These are phyloP conservation scores for Drosophila mayaguana DNA, from an alignment of 2,888 invertebrate species.

Conservation along the genomic window DNA sequence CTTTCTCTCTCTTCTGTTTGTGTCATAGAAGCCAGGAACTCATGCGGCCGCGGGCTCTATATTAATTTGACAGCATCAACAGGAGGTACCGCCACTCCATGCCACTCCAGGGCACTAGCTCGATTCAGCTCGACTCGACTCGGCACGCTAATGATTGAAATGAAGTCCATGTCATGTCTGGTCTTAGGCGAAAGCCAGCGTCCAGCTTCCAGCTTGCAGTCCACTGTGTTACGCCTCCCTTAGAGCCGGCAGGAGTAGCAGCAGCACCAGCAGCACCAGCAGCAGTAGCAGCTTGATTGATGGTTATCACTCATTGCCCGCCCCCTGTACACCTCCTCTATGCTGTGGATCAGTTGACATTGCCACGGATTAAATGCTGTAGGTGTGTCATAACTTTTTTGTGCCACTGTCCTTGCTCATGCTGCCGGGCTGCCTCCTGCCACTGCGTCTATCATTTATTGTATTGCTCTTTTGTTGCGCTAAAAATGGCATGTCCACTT, in stretches of 20 bases:
- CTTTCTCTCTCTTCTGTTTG: neutral
- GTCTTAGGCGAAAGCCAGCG: constrained; percentile 57
- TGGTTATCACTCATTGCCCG: constrained; percentile 73
- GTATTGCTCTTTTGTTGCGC: constrained; percentile 65
- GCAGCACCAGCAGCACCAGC: constrained; percentile 10
- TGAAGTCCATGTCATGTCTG: constrained; percentile 70
- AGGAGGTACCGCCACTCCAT: constrained; percentile 45
- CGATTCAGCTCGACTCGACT: constrained; percentile 32
- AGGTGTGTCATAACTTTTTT: constrained; percentile 77
- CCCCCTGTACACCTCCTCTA: neutral
- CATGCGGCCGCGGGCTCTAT: constrained; percentile 67
- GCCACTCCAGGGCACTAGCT: constrained; percentile 40
- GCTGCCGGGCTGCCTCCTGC: neutral
- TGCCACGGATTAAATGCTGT: constrained; percentile 75
- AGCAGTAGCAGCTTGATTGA: constrained; percentile 66
- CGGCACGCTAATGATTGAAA: constrained; percentile 78
- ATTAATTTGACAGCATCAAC: constrained; percentile 83
- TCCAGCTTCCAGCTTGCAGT: constrained; percentile 15
- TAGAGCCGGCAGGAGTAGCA: constrained; percentile 34
- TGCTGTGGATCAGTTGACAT: constrained; percentile 48
- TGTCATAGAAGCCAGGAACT: constrained; percentile 13
- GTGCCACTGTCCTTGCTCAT: constrained; percentile 25
- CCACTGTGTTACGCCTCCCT: constrained; percentile 55
- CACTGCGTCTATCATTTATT: constrained; percentile 57
- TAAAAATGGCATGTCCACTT: constrained; percentile 59